Percentiles rank a stretch among this genome's conserved stretches.
phyloP scores from a whole-genome alignment of 2,888 invertebrate species.

The Netelia virgata region DNA sequence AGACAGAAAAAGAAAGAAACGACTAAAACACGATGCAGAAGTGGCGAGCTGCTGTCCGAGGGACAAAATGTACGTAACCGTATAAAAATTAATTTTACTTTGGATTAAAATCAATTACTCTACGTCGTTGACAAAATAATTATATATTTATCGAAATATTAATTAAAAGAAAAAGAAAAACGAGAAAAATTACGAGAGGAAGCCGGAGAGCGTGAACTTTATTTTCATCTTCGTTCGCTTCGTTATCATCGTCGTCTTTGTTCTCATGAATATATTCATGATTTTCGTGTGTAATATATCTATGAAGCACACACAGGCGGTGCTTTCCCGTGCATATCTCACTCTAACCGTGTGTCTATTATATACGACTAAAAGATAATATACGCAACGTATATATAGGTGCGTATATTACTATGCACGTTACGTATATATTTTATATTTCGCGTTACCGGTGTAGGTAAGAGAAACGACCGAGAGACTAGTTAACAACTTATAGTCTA shows the following conservation, averaged over 20 bases:
- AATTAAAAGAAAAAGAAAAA: neutral
- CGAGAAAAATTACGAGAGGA: conserved; percentile 15
- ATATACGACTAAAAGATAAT: conserved; percentile 22
- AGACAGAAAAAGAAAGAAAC: conserved; percentile 33
- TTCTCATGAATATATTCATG: conserved; percentile 78
- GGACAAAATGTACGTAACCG: neutral
- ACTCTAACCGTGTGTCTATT: conserved; percentile 16
- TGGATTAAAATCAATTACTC: neutral
- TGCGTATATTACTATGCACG: neutral
- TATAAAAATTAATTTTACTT: conserved; percentile 12
- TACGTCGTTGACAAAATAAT: neutral
- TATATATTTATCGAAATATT: conserved; percentile 1
- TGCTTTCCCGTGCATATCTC: conserved; percentile 55
- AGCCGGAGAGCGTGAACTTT: conserved; percentile 42
- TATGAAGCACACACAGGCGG: conserved; percentile 22
- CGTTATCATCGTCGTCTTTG: conserved; percentile 72
- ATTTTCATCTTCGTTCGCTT: conserved; percentile 24
- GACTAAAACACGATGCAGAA: neutral
- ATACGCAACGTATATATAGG: neutral
- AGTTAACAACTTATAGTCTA: conserved; percentile 64
- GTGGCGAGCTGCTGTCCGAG: neutral
- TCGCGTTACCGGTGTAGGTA: neutral
- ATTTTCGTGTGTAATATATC: conserved; percentile 5
- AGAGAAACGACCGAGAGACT: conserved; percentile 38
- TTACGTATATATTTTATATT: conserved; percentile 2